phyloP scores from a whole-genome alignment of 2,888 invertebrate genomes.

The Erpobdella octoculata region DNA sequence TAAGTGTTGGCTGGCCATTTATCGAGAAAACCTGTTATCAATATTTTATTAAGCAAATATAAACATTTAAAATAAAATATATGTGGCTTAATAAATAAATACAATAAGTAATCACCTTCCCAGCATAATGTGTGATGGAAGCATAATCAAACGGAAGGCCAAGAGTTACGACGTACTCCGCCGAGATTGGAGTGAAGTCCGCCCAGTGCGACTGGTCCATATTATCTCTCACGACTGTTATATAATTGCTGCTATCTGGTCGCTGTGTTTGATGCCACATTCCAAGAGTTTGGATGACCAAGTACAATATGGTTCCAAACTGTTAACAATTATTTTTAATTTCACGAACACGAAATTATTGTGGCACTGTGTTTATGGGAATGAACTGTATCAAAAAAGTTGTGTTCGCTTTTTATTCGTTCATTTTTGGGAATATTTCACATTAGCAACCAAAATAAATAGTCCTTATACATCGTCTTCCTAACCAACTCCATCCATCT shows the following conservation, averaged over 20 bases:
- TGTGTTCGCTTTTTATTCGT: too few relatives aligned
- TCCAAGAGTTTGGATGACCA: slow-evolving; percentile 33
- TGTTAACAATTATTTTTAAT: neutral
- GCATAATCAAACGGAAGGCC: slow-evolving; percentile 33
- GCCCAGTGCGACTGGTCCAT: neutral
- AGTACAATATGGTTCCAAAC: slow-evolving; percentile 32
- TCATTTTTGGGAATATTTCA: too few relatives aligned
- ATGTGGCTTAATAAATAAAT: neutral
- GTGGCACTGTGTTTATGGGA: neutral
- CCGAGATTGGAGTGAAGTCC: neutral
- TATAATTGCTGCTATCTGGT: slow-evolving; percentile 31
- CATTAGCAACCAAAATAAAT: too few relatives aligned
- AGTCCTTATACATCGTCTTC: too few relatives aligned
- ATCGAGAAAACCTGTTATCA: slow-evolving; percentile 9
- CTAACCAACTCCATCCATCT: too few relatives aligned
- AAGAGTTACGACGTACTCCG: neutral
- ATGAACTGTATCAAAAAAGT: neutral
- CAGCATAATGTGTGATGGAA: slow-evolving; percentile 34
- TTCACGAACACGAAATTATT: too few relatives aligned
- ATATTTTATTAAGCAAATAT: neutral
- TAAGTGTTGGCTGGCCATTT: slow-evolving; percentile 29
- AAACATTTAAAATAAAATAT: neutral
- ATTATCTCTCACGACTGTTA: slow-evolving; percentile 28
- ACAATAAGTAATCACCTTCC: slow-evolving; percentile 26
- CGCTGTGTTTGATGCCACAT: slow-evolving; percentile 36